Conservation (phyloP, 1,140 invertebrate genomes). For the Xylocopa sonorina region DNA sequence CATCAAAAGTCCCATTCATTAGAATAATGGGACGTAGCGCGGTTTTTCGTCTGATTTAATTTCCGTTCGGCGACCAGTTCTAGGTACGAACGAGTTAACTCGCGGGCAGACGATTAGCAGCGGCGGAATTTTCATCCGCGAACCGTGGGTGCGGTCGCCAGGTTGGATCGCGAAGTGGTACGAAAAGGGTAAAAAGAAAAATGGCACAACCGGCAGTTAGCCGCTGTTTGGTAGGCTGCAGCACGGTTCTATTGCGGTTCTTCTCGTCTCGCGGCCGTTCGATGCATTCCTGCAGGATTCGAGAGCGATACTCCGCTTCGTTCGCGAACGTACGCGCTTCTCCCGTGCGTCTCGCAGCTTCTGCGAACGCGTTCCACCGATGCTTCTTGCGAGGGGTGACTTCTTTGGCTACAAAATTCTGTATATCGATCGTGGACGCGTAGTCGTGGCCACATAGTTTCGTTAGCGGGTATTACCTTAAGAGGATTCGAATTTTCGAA, state of each 20-base stretch:
- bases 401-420: not conserved
- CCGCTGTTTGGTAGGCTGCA: conserved; percentile 56
- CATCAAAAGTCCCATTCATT: not conserved
- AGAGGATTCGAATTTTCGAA: not conserved
- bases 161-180: conserved; percentile 59
- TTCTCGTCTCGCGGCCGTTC: conserved; percentile 58
- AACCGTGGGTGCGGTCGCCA: conserved; percentile 72
- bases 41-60: not conserved
- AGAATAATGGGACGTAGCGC: too few species aligned
- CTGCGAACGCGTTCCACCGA: not conserved
- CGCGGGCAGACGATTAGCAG: not conserved
- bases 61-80: too few species aligned
- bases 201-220: conserved; percentile 62
- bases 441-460: not conserved
- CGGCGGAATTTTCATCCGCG: conserved; percentile 43
- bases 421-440: not conserved
- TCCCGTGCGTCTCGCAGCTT: not conserved
- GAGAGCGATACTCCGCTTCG: not conserved
- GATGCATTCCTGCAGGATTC: conserved; percentile 54
- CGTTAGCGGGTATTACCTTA: not conserved
- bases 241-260: conserved; percentile 70
- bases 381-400: not conserved
- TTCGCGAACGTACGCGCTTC: not conserved
- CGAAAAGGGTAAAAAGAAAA: conserved; percentile 50
- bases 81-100: not conserved